Evolutionary conservation across 2,797 vertebrate genomes (phyloP).

Genomic region (Rhabdophis nuchalis): DNA sequence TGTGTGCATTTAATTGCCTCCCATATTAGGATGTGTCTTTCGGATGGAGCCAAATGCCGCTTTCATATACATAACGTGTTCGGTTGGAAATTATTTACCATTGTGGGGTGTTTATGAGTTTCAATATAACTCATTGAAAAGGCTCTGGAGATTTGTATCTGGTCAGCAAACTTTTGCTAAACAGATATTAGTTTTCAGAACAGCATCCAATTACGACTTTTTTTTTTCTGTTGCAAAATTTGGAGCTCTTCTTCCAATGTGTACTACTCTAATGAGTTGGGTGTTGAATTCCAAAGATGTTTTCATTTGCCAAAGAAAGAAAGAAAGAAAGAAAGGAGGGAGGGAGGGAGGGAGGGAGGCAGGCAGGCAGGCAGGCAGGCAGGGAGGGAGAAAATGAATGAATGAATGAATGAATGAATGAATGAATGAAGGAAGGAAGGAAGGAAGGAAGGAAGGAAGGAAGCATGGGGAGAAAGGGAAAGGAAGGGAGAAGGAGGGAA

Average conservation of each 20-base stretch:
- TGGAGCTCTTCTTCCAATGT: constrained; percentile 60
- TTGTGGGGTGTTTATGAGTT: constrained; percentile 63
- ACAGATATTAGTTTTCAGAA: constrained; percentile 54
- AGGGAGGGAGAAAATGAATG: no score
- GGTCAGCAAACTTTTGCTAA: constrained; percentile 51
- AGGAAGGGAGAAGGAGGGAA: no score
- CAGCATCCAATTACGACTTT: constrained; percentile 28
- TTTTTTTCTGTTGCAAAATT: constrained; percentile 21
- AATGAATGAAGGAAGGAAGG: no score
- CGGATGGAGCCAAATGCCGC: constrained; percentile 62
- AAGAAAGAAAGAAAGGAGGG: fast-evolving
- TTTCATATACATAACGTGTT: constrained; percentile 58
- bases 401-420: no score
- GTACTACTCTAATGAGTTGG: constrained; percentile 62
- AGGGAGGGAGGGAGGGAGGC: fast-evolving
- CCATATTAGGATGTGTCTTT: constrained; percentile 67
- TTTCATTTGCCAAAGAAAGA: constrained; percentile 56
- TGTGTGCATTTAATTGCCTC: constrained; percentile 64
- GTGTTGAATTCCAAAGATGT: constrained; percentile 53
- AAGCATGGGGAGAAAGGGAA: no score
- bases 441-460: no score
- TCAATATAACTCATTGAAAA: constrained; percentile 60
- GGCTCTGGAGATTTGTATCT: constrained; percentile 55
- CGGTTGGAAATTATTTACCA: constrained; percentile 63
- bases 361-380: fast-evolving